phyloP scores from a whole-genome alignment of 2,888 invertebrate species.

The Parochlus steinenii region DNA sequence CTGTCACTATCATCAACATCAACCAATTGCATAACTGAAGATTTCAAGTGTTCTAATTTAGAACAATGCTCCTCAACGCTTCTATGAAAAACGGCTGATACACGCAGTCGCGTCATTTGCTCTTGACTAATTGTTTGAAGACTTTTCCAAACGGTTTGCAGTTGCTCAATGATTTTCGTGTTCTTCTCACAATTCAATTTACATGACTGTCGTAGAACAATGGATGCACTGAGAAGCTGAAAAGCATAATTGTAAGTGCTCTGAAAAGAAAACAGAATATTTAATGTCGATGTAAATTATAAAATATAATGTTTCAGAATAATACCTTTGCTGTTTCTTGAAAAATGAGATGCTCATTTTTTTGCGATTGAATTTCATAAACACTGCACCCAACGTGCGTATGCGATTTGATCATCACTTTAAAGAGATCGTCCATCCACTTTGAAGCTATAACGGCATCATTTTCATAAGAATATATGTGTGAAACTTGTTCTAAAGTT shows the following conservation, averaged over 20 bases:
- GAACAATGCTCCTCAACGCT: conserved; percentile 47
- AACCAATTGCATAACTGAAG: conserved; percentile 34
- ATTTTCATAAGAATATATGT: conserved; percentile 57
- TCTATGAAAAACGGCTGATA: conserved; percentile 58
- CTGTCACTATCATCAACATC: conserved; percentile 28
- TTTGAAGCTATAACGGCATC: conserved; percentile 58
- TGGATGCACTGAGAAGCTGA: conserved; percentile 56
- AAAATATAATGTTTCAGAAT: background rate
- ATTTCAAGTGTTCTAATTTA: conserved; percentile 40
- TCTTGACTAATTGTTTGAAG: conserved; percentile 54
- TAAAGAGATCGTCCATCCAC: conserved; percentile 61
- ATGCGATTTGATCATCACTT: conserved; percentile 49
- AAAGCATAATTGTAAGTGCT: conserved; percentile 68
- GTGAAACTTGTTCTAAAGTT: conserved; percentile 59
- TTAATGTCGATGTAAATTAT: background rate
- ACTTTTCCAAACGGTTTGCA: conserved; percentile 51
- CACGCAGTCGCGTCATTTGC: conserved; percentile 55
- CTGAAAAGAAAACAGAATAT: conserved; percentile 28
- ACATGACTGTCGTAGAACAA: conserved; percentile 54
- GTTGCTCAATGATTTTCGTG: conserved; percentile 34
- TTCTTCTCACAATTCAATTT: conserved; percentile 42
- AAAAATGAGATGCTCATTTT: conserved; percentile 55
- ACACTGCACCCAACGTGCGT: conserved; percentile 56
- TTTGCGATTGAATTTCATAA: conserved; percentile 54
- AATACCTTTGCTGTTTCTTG: conserved; percentile 62